Evolutionary conservation across 2,113 vertebrate species (phyloP).

Genomic region (Dipodomys spectabilis): DNA sequence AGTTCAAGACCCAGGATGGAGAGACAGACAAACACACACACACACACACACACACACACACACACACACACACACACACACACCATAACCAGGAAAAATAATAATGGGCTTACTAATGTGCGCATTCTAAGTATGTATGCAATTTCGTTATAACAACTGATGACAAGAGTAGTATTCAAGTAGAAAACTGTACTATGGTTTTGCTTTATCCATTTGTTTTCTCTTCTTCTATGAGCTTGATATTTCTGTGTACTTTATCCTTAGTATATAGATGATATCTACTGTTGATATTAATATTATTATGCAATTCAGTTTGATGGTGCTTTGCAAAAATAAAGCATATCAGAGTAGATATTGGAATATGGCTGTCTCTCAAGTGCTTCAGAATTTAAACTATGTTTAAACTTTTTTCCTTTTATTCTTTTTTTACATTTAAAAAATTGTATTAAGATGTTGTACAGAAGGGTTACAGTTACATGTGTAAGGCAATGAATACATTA

Average conservation of each 20-base stretch:
- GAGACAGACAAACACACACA: too few species aligned
- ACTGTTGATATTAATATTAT: constrained; percentile 29
- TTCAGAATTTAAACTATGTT: constrained; percentile 47
- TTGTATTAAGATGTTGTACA: too few species aligned
- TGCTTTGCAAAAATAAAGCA: constrained; percentile 61
- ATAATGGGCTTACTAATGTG: neutral
- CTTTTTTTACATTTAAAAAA: too few species aligned
- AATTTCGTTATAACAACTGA: neutral
- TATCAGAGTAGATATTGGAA: constrained; percentile 33
- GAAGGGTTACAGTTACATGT: too few species aligned
- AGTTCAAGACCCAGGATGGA: too few species aligned
- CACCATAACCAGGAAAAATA: too few species aligned
- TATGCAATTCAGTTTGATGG: constrained; percentile 50
- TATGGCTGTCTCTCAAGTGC: constrained; percentile 21
- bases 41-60: too few species aligned
- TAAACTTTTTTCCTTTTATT: too few species aligned
- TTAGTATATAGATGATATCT: constrained; percentile 44
- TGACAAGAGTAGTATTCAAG: neutral
- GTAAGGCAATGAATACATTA: too few species aligned
- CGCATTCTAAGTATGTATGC: neutral
- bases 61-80: too few species aligned
- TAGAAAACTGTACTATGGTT: neutral
- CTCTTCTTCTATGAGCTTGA: neutral
- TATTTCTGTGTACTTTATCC: constrained; percentile 25
- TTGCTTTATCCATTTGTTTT: neutral